Evolutionary conservation across 2,888 invertebrate species (phyloP), one percentile per base, ranked within the genome.

Genomic region (Parnassius orleans): DNA sequence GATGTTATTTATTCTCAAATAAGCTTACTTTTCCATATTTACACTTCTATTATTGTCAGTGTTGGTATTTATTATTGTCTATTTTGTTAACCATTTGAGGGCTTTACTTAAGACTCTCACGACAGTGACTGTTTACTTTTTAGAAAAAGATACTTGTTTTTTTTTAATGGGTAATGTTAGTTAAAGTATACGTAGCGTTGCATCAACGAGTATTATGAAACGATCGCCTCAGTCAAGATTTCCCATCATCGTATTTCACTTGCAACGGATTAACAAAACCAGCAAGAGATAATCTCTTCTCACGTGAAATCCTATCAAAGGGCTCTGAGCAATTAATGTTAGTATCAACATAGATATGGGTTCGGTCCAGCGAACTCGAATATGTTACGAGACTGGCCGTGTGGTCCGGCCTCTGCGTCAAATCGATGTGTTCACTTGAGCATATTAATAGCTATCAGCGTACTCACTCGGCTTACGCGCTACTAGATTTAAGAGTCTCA

Each of bases 401-500:
- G 88, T 87, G 87, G 89, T 88, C 88, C 75, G 74, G 67, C 67
- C 65, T 65, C 65, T 63, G 69, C 69, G 67, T 75, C 64, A 79
- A 82, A 84, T 81, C 74, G 84, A 88, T 87, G 81, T 70, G 76
- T 72, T 77, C 84, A 81, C 84, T 88, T 80, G 81, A 81, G 89
- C 89, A 87, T 84, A 83, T 84, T 88, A 90, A 90, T 90, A 82
- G 84, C 83, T 78, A 76, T 78, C 83, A 70, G 78, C 77, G 69
- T 76, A 80, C 85, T 77, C 84, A 90, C 90, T 90, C 81, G 87
- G 85, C 87, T 90, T 90, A 90, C 90, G 90, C 90, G 81, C 80
- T 76, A 78, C 81, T 86, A 86, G 83, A 84, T 84, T 78, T 82
- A 84, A 75, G 67, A 68, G 75, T 72, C 84, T 89, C 90, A 90